These are phyloP conservation scores for Mycalesis mineus DNA, from an alignment of 2,888 invertebrate species.

Conservation along the genomic window DNA sequence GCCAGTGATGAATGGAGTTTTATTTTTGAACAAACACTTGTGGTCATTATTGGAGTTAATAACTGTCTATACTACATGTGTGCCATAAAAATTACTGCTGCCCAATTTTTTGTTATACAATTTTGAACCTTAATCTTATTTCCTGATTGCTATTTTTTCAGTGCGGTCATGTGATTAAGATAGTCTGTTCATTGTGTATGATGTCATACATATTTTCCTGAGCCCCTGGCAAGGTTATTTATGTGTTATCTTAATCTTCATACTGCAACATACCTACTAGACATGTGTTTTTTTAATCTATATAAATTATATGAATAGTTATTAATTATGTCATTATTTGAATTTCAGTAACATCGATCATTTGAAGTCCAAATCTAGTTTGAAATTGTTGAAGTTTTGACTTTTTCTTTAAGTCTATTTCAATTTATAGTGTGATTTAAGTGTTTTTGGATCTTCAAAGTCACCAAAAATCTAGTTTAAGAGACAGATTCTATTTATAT, in stretches of 20 bases:
- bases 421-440: too few species aligned
- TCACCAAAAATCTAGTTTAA: too few species aligned
- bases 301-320: too few species aligned
- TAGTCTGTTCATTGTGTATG: conserved; percentile 1
- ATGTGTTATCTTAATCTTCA: conserved; percentile 15
- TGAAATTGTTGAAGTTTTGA: too few species aligned
- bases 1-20: conserved; percentile 42
- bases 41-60: conserved; percentile 64
- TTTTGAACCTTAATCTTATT: conserved; percentile 39
- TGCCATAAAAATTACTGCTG: conserved; percentile 33
- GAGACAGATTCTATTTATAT: too few species aligned
- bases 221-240: conserved; percentile 6
- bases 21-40: conserved; percentile 49
- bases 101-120: conserved; percentile 25
- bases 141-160: not conserved
- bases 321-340: too few species aligned
- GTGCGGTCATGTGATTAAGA: not conserved
- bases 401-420: too few species aligned
- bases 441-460: too few species aligned
- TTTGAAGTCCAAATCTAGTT: too few species aligned
- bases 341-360: too few species aligned
- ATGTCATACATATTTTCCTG: conserved; percentile 7
- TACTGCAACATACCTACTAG: not conserved
- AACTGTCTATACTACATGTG: conserved; percentile 37
- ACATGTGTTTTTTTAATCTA: too few species aligned